phyloP scores from a whole-genome alignment of 2,113 vertebrate genomes.

The Cacatua alba region DNA sequence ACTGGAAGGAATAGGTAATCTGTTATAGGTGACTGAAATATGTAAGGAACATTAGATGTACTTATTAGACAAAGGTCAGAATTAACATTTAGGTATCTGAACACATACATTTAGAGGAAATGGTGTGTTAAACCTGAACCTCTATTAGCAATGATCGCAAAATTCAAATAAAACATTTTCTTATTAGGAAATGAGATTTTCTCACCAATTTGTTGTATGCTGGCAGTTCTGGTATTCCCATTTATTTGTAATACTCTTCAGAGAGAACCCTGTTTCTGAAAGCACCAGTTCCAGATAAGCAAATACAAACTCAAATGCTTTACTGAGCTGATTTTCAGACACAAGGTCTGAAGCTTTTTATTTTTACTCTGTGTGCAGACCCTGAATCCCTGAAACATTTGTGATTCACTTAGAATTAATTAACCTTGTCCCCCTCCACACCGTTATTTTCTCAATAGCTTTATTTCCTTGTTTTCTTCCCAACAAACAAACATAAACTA shows the following conservation, averaged over 20 bases:
- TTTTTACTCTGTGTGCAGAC: background rate
- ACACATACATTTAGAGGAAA: constrained; percentile 38
- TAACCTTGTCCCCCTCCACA: background rate
- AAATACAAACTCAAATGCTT: background rate
- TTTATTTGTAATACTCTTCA: background rate
- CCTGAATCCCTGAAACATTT: background rate
- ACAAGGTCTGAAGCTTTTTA: background rate
- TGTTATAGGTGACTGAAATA: constrained; percentile 40
- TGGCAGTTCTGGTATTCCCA: background rate
- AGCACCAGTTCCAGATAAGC: background rate
- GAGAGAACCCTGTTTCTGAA: background rate
- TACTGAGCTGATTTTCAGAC: background rate
- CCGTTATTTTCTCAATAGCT: background rate
- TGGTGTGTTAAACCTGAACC: constrained; percentile 40
- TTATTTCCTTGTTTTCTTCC: background rate
- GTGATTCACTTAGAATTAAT: background rate
- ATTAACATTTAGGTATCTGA: constrained; percentile 65
- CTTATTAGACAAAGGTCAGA: constrained; percentile 63
- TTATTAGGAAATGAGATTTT: background rate
- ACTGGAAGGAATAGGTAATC: background rate
- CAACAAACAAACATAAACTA: background rate
- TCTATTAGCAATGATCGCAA: constrained; percentile 41
- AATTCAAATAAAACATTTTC: constrained; percentile 33
- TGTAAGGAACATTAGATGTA: constrained; percentile 34
- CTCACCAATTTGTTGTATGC: background rate